Percentiles rank a stretch among this genome's conserved stretches.
Evolutionary conservation across 1,140 invertebrate genomes (phyloP).

Genomic region (Pseudomyrmex dendroicus): DNA sequence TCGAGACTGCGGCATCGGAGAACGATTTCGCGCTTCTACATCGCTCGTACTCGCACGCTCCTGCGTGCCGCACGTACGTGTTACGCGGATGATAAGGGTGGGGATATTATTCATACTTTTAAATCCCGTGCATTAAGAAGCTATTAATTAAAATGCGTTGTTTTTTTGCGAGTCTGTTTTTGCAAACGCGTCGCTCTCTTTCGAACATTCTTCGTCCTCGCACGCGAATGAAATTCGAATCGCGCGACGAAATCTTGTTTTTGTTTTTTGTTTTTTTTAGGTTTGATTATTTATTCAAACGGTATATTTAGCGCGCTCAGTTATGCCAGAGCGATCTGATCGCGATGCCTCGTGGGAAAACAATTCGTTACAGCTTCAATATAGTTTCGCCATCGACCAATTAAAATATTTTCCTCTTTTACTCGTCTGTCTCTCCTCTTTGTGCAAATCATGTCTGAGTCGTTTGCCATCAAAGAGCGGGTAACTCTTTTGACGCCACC

Average conservation of each 20-base stretch:
- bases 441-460: neutral
- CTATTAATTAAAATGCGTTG: too few relatives aligned
- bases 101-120: constrained; percentile 7
- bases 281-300: constrained; percentile 55
- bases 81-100: neutral
- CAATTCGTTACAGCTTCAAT: constrained; percentile 5
- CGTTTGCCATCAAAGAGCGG: constrained; percentile 1
- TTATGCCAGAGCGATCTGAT: constrained; percentile 29
- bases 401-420: neutral
- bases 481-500: constrained; percentile 16
- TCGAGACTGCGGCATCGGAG: constrained; percentile 32
- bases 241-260: neutral
- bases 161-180: too few relatives aligned
- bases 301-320: constrained; percentile 40
- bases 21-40: constrained; percentile 41
- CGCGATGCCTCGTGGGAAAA: neutral
- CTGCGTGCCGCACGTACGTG: neutral
- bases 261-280: neutral
- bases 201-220: neutral
- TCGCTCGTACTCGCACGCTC: constrained; percentile 18
- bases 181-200: neutral
- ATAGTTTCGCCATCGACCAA: constrained; percentile 1
- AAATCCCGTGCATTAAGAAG: neutral
- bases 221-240: neutral
- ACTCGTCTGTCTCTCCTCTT: neutral